These are phyloP conservation scores for Drosophila multiciliata DNA, from an alignment of 2,888 invertebrate genomes.

Conservation along the genomic window DNA sequence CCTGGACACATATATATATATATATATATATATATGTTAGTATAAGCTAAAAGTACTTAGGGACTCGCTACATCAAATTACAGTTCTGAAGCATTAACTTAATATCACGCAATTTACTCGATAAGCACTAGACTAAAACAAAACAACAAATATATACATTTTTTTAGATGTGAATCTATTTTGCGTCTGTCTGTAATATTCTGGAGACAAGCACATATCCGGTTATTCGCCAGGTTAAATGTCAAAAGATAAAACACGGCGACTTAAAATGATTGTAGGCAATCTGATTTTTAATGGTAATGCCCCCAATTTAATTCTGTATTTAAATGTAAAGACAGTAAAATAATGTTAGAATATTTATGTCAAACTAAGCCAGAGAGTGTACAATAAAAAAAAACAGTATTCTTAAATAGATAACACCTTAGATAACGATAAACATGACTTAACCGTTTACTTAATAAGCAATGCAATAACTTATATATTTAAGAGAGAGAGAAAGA, in stretches of 20 bases:
- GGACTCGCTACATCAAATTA: constrained; percentile 13
- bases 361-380: background rate
- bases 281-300: background rate
- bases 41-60: constrained; percentile 14
- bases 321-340: background rate
- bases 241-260: background rate
- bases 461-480: background rate
- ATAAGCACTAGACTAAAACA: constrained; percentile 4
- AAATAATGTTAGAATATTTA: background rate
- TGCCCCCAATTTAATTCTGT: background rate
- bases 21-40: constrained; percentile 8
- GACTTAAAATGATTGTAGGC: background rate
- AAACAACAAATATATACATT: constrained; percentile 1
- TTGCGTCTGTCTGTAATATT: background rate
- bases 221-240: constrained; percentile 22
- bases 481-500: constrained; percentile 2
- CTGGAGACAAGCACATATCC: constrained; percentile 35
- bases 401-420: constrained; percentile 1
- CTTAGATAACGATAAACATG: constrained; percentile 16
- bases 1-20: constrained; percentile 19
- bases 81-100: constrained; percentile 7
- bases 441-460: constrained; percentile 13
- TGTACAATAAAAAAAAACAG: background rate
- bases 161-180: constrained; percentile 8
- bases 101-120: constrained; percentile 14